phyloP scores from a whole-genome alignment of 2,888 invertebrate genomes.

The Phengaris alcon region DNA sequence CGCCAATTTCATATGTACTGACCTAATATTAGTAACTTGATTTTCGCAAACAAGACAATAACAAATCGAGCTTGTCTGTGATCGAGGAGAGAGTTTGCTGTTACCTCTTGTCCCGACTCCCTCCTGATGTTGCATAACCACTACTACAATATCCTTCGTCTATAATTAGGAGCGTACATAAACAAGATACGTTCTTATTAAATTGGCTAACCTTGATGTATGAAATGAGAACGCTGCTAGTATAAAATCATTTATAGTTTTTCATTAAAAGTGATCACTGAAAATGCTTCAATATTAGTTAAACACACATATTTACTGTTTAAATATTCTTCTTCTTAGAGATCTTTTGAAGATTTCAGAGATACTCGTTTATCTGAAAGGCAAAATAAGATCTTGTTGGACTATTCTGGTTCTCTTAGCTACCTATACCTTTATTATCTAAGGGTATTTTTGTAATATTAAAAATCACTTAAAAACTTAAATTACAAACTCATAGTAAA shows the following conservation, averaged over 20 bases:
- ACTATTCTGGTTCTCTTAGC: too few species aligned
- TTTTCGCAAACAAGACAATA: neutral
- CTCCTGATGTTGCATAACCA: neutral
- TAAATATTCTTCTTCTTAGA: too few species aligned
- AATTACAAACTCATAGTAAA: too few species aligned
- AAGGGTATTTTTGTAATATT: too few species aligned
- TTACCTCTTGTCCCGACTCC: neutral
- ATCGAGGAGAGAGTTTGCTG: neutral
- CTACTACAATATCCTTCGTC: slow-evolving; percentile 7
- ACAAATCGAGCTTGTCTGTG: neutral
- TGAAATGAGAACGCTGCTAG: slow-evolving; percentile 16
- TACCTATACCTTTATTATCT: too few species aligned
- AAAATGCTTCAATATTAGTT: too few species aligned
- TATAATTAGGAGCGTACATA: slow-evolving; percentile 11
- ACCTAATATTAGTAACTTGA: neutral
- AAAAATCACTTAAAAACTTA: too few species aligned
- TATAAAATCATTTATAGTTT: slow-evolving; percentile 10
- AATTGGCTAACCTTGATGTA: slow-evolving; percentile 24
- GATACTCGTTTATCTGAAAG: too few species aligned
- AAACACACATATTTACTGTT: too few species aligned
- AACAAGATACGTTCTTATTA: slow-evolving; percentile 18
- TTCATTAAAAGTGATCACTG: neutral
- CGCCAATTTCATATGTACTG: too few species aligned
- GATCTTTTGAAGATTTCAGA: too few species aligned
- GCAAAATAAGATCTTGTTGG: too few species aligned